Evolutionary conservation across 2,797 vertebrate species (phyloP), one percentile per base, ranked within the genome.

Genomic region (Dendrocincla fuliginosa): DNA sequence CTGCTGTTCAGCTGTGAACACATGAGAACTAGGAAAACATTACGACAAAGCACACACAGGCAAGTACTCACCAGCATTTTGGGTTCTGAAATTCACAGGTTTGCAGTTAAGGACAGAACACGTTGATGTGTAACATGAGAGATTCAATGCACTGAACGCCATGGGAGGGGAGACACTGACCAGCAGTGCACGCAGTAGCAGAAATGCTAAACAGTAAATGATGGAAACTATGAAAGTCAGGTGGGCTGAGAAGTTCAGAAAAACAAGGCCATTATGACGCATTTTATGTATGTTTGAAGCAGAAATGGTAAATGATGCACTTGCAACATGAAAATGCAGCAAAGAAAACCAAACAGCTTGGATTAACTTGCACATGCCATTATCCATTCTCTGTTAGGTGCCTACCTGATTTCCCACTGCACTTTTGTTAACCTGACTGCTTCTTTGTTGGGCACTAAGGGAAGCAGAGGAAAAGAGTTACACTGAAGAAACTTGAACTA

Each of bases 391-490:
- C 84, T 96, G 73, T 83, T 81, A 89, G 82, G 81, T 95, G 96
- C 97, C 97, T 98, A 99, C 99, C 99, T 99, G 99, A 97, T 99
- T 99, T 97, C 98, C 98, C 87, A 99, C 98, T 94, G 99, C 98
- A 97, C 98, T 99, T 98, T 99, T 99, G 96, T 98, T 99, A 92
- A 98, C 98, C 97, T 99, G 99, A 98, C 98, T 99, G 98, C 98
- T 99, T 96, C 99, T 98, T 97, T 99, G 99, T 96, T 99, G 99
- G 70, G 99, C 99, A 90, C 99, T 99, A 97, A 84, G 76, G 95
- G 93, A 97, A 97, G 95, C 94, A 98, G 97, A 94, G 95, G 94
- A 97, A 84, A 88, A 97, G 89, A 97, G 84, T 87, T 93, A 94
- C 24, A 68, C 93, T 97, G 97, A 97, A 97, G 95, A 96, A 93